Percentiles rank a stretch among this genome's conserved stretches.
Conservation (phyloP, 35 echinoderm and acorn worm species). For the Nesometra sesokonis region DNA sequence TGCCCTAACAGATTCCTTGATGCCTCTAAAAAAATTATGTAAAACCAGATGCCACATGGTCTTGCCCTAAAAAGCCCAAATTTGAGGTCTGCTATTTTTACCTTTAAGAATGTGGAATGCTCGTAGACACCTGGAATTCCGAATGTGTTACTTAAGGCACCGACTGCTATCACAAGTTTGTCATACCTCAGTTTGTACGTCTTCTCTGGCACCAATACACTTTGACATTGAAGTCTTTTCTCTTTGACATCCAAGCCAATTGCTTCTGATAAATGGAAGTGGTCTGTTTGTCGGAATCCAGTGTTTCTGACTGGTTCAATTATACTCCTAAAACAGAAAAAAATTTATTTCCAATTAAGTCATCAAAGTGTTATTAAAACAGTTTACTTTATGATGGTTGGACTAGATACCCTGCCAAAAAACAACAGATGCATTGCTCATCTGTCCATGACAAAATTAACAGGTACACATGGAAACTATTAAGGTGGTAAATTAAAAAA, state of each 20-base stretch:
- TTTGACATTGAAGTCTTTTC: constrained; percentile 65
- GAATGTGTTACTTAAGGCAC: constrained; percentile 82
- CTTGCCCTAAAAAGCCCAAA: no score
- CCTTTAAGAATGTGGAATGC: constrained; percentile 4
- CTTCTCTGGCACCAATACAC: constrained; percentile 35
- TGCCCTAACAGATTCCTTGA: no score
- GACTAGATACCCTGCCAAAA: no score
- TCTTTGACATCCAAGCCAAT: constrained; percentile 48
- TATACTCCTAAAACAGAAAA: constrained; percentile 62
- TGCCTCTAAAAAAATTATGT: no score
- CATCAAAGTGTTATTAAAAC: no score
- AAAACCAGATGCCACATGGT: no score
- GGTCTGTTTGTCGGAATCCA: constrained; percentile 65
- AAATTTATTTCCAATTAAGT: no score
- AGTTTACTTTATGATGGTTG: no score
- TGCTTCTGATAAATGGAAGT: constrained; percentile 79
- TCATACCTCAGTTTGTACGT: constrained; percentile 62
- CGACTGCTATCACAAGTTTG: constrained; percentile 78
- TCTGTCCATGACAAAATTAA: background rate
- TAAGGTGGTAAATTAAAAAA: no score
- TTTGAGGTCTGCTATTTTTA: no score
- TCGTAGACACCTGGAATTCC: background rate
- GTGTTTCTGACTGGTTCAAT: constrained; percentile 87
- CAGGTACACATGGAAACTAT: no score
- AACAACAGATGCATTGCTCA: no score